These are phyloP conservation scores for Nipponia nippon DNA, from an alignment of 2,113 vertebrate species.

Conservation along the genomic window DNA sequence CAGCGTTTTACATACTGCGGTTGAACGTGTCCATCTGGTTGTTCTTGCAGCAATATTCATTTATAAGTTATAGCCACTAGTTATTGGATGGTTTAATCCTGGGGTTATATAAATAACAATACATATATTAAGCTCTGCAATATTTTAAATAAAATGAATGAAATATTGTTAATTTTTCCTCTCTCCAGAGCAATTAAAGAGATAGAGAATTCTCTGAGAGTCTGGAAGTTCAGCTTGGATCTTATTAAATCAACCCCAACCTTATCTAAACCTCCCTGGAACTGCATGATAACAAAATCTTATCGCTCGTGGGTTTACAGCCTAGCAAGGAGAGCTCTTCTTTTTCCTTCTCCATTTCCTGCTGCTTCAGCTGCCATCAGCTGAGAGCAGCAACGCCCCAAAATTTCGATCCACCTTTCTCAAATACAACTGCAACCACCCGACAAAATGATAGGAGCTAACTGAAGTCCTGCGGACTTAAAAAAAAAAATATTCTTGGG, in stretches of 20 bases:
- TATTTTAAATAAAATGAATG: neutral
- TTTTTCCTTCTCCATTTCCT: neutral
- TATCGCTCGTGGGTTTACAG: neutral
- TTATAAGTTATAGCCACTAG: neutral
- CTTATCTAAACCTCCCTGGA: slow-evolving; percentile 25
- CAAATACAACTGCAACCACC: neutral
- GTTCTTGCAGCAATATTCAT: neutral
- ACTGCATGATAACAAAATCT: neutral
- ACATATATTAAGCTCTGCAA: neutral
- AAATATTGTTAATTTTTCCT: neutral
- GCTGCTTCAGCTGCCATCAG: neutral
- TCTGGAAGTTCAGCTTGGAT: neutral
- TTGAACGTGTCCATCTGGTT: neutral
- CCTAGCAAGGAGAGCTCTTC: neutral
- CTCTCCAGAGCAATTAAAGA: neutral
- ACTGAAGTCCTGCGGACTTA: neutral
- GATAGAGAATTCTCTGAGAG: neutral
- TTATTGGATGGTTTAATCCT: neutral
- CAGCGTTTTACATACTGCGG: neutral
- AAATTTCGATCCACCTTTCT: neutral
- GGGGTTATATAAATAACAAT: neutral
- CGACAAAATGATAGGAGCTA: rapidly evolving
- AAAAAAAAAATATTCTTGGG: neutral
- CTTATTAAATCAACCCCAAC: neutral
- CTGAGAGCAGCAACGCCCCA: neutral